Percentiles rank a stretch among this genome's conserved stretches.
Evolutionary conservation across 2,113 vertebrate species (phyloP).

Genomic region (Heptranchias perlo): DNA sequence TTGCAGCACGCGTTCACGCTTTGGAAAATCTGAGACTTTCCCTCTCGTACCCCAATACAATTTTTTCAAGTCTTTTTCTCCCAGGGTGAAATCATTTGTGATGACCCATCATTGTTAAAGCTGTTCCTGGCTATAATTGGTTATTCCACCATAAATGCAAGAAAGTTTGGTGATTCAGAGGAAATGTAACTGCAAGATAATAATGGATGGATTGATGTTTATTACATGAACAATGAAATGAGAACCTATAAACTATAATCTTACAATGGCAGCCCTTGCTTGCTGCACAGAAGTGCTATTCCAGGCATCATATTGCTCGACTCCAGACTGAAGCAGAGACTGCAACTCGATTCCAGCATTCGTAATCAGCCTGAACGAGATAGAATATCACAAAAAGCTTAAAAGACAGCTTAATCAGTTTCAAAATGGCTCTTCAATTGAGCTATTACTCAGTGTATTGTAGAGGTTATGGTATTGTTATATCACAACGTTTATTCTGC

Average conservation of each 20-base stretch:
- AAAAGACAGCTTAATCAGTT: background rate
- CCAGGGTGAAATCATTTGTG: background rate
- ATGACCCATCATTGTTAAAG: background rate
- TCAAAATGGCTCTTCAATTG: background rate
- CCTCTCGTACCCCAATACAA: background rate
- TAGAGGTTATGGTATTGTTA: background rate
- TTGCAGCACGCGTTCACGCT: background rate
- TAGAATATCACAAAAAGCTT: constrained; percentile 22
- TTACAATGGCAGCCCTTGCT: constrained; percentile 57
- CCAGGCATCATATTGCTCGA: constrained; percentile 52
- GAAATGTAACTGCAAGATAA: background rate
- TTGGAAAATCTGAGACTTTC: background rate
- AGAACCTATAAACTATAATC: background rate
- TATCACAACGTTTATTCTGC: background rate
- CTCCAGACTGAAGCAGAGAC: constrained; percentile 51
- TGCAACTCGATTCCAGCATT: constrained; percentile 51
- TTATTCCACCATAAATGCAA: background rate
- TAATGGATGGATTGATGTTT: background rate
- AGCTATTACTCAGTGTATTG: background rate
- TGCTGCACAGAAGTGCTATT: constrained; percentile 58
- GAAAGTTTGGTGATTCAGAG: background rate
- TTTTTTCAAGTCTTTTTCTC: background rate
- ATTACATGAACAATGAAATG: background rate
- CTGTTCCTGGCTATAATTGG: background rate
- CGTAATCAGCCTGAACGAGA: constrained; percentile 51